Percentiles rank a stretch among this genome's conserved stretches.
These are phyloP conservation scores for Sula dactylatra DNA, from an alignment of 2,113 vertebrate genomes.

Conservation along the genomic window DNA sequence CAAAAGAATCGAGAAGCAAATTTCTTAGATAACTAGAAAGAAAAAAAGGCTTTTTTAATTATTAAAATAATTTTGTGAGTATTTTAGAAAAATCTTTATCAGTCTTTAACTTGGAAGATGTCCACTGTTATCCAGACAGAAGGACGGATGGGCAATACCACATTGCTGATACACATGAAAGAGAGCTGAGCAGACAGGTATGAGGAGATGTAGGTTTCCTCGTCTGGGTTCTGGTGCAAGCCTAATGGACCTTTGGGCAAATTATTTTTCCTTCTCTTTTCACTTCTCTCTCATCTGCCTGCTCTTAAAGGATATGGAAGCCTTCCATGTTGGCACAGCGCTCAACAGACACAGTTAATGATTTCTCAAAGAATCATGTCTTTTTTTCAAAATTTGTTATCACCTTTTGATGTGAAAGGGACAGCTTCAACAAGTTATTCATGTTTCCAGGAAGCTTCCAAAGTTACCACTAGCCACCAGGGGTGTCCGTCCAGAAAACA, in stretches of 20 bases:
- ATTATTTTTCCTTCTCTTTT: not conserved
- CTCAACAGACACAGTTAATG: not conserved
- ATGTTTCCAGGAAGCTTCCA: not conserved
- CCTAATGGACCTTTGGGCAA: not conserved
- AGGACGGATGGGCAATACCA: not conserved
- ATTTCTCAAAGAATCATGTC: not conserved
- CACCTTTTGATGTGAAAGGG: not conserved
- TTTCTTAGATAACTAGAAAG: not conserved
- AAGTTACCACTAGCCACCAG: not conserved
- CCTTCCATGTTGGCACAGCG: not conserved
- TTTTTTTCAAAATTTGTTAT: not conserved
- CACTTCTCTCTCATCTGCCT: not conserved
- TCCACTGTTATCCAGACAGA: not conserved
- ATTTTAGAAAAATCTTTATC: not conserved
- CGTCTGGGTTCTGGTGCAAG: not conserved
- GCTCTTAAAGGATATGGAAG: not conserved
- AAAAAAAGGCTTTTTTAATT: not conserved
- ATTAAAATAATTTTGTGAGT: not conserved
- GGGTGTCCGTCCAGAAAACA: not conserved
- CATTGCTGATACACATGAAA: not conserved
- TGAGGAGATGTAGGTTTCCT: not conserved
- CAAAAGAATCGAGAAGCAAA: not conserved
- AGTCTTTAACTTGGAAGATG: not conserved
- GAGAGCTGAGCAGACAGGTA: not conserved
- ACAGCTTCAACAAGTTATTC: not conserved